Evolutionary conservation across 2,113 vertebrate species (phyloP), one percentile per base, ranked within the genome.

Genomic region (Rhineura floridana): DNA sequence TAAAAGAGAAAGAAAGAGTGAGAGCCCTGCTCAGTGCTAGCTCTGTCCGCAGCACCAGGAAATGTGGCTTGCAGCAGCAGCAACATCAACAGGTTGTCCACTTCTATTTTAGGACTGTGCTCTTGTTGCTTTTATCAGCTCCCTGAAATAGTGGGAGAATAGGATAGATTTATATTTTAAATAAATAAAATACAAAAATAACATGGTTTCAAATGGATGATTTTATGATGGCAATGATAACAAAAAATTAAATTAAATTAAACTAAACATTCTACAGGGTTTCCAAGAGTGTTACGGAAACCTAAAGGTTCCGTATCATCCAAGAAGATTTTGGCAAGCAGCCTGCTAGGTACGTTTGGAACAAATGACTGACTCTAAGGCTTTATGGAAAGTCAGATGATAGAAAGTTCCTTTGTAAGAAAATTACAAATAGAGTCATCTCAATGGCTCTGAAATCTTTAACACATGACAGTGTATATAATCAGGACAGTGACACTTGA

Each of bases 381-480:
- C 0, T 1, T 36, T 44, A 62, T 0, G 2, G 19, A 87, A 73
- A 89, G 42, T 55, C 70, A 89, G 21, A 52, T 42, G 28, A 82
- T 75, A 63, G 50, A 73, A 76, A 62, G 28, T 63, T 84, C 52
- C 73, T 87, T 84, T 52, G 9, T 30, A 39, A 50, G 44, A 83
- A 87, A 73, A 1, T 1, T 6, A 88, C 63, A 73, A 30, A 6
- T 0, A 1, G 6, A 80, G 86, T 76, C 65, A 3, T 67, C 21
- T 33, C 36, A 50, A 44, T n/a, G 28, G 21, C 77, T 93, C 84
- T 83, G 36, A 92, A 91, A 90, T 23, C 48, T 88, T 90, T 83
- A 90, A 39, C 85, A 75, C 36, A 21, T 77, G 79, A 81, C 28
- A 1, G 0, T 55, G 55, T 17, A 2, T 63, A 59, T 72, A 73